phyloP scores from a whole-genome alignment of 2,797 vertebrate species.

The Megalops cyprinoides region DNA sequence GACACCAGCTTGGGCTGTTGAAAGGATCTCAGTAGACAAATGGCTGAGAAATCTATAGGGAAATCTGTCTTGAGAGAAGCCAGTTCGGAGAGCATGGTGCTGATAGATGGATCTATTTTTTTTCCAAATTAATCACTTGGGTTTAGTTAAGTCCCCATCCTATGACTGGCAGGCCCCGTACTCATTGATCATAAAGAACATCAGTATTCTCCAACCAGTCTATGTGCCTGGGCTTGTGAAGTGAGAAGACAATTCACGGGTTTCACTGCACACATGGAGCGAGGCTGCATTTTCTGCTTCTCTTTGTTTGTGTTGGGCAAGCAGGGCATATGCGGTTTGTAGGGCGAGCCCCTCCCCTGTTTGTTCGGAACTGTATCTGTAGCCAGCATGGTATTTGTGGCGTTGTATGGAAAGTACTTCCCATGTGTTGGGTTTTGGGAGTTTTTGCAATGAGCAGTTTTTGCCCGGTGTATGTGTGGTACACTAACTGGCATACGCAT shows the following conservation, averaged over 20 bases:
- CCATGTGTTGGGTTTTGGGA: too few species aligned
- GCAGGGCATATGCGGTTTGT: background rate
- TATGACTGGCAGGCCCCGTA: background rate
- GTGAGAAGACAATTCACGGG: too few species aligned
- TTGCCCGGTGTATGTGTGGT: too few species aligned
- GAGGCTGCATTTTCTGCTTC: too few species aligned
- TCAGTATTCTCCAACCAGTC: background rate
- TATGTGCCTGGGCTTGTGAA: background rate
- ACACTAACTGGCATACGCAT: too few species aligned
- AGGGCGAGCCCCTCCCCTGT: background rate
- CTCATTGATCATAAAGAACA: background rate
- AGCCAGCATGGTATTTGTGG: too few species aligned
- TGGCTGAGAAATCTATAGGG: background rate
- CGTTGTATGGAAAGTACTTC: background rate
- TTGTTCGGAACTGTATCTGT: too few species aligned
- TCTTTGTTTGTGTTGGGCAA: too few species aligned
- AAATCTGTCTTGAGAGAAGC: too few species aligned
- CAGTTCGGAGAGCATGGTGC: background rate
- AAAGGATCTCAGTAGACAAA: background rate
- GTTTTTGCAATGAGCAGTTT: too few species aligned
- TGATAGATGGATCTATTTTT: constrained; percentile 11
- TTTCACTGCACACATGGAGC: too few species aligned
- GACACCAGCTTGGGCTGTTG: background rate
- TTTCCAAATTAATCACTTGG: background rate
- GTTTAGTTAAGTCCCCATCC: background rate